Conservation (phyloP, 2,797 vertebrate species). For the Calcarius lapponicus region DNA sequence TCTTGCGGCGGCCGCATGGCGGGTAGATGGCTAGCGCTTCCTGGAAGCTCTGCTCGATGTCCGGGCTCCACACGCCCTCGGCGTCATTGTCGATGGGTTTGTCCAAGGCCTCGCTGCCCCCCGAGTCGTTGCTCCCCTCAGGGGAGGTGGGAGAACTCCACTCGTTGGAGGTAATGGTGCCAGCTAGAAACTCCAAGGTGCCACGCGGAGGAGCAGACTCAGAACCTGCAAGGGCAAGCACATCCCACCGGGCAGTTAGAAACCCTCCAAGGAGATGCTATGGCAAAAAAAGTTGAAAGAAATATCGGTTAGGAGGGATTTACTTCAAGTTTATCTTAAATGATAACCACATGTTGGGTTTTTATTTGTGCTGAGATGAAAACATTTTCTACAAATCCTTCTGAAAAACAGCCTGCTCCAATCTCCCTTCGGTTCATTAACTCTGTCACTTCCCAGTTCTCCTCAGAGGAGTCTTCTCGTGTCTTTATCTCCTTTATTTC, state of each 20-base stretch:
- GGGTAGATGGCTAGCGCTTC: constrained; percentile 96
- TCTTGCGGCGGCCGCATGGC: constrained; percentile 93
- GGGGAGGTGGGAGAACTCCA: constrained; percentile 94
- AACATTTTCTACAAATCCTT: neutral
- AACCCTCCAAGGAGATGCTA: neutral
- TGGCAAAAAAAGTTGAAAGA: neutral
- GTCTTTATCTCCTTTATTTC: neutral
- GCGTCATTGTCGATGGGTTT: constrained; percentile 94
- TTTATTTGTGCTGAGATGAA: neutral
- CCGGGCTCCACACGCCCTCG: constrained; percentile 93
- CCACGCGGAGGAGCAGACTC: constrained; percentile 69
- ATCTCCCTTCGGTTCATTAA: neutral
- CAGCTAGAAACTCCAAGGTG: constrained; percentile 78
- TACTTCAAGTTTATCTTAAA: neutral
- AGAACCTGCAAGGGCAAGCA: constrained; percentile 61
- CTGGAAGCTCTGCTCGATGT: constrained; percentile 97
- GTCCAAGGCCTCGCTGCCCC: constrained; percentile 87
- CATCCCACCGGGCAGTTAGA: neutral
- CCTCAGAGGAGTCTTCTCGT: neutral
- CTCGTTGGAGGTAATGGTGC: constrained; percentile 94
- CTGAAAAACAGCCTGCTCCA: neutral
- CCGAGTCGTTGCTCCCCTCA: constrained; percentile 91
- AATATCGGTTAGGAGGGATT: neutral
- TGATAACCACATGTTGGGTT: fast-evolving
- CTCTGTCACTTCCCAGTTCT: neutral